These are phyloP conservation scores for Hydrozoanthus tunicans DNA, from an alignment of 64 coral and sea anemone genomes.

Conservation along the genomic window DNA sequence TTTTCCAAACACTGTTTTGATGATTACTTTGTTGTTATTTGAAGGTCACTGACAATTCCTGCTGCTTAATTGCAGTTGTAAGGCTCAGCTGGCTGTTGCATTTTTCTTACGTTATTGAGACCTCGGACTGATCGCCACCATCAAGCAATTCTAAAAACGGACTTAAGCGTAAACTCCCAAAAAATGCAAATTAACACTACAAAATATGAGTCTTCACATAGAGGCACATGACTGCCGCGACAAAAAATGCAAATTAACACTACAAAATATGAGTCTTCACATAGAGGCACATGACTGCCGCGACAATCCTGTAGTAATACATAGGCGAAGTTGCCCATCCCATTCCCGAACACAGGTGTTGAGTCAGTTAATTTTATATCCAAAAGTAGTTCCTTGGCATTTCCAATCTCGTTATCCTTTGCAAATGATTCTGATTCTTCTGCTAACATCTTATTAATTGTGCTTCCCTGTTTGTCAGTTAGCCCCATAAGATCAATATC, in stretches of 20 bases:
- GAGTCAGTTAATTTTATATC: constrained; percentile 34
- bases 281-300: too few species aligned
- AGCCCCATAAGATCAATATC: constrained; percentile 29
- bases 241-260: too few species aligned
- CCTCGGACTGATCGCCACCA: constrained; percentile 6
- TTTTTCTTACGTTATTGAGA: constrained; percentile 10
- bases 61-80: constrained; percentile 1
- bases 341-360: constrained; percentile 20
- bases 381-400: constrained; percentile 5
- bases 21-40: constrained; percentile 21
- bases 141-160: too few species aligned
- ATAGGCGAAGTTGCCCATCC: constrained; percentile 40
- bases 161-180: too few species aligned
- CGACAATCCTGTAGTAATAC: not conserved
- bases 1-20: constrained; percentile 37
- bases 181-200: too few species aligned
- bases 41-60: constrained; percentile 12
- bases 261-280: too few species aligned
- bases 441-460: not conserved
- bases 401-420: constrained; percentile 32
- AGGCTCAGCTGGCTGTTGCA: not conserved
- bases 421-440: constrained; percentile 29
- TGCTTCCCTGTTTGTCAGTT: not conserved
- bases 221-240: too few species aligned
- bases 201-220: too few species aligned